Evolutionary conservation across 2,888 invertebrate genomes (phyloP).

Genomic region (Nesidiocoris tenuis): DNA sequence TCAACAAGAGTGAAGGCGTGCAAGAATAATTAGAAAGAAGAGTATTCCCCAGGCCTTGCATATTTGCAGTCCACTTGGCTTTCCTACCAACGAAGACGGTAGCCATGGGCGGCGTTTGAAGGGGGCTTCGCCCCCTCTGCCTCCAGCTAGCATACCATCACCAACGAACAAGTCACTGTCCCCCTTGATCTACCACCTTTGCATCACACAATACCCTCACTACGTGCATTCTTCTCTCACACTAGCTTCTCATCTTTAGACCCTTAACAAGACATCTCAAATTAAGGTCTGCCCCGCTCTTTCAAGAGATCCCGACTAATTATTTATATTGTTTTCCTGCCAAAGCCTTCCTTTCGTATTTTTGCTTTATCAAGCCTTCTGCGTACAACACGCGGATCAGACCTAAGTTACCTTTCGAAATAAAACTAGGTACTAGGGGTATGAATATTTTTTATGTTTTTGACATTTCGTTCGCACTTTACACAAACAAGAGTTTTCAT

Average conservation of each 20-base stretch:
- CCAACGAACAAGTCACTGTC: background rate
- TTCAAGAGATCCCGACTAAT: slow-evolving; percentile 42
- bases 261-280: slow-evolving; percentile 48
- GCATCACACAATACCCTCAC: slow-evolving; percentile 36
- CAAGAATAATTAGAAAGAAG: slow-evolving; percentile 46
- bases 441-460: too few relatives aligned
- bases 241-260: background rate
- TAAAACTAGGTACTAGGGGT: too few relatives aligned
- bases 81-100: slow-evolving; percentile 9
- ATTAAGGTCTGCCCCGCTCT: slow-evolving; percentile 36
- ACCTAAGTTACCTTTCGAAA: too few relatives aligned
- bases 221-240: background rate
- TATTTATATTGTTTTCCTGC: slow-evolving; percentile 46
- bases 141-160: slow-evolving; percentile 12
- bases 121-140: slow-evolving; percentile 1
- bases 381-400: background rate
- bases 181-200: background rate
- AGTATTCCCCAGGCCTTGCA: slow-evolving; percentile 37
- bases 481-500: too few relatives aligned
- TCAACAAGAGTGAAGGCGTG: slow-evolving; percentile 36
- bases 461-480: too few relatives aligned
- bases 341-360: background rate
- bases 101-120: slow-evolving; percentile 41
- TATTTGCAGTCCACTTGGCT: slow-evolving; percentile 48
- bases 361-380: background rate